These are phyloP conservation scores for Elaphurus davidianus DNA, from an alignment of 2,113 vertebrate genomes.

Conservation along the genomic window DNA sequence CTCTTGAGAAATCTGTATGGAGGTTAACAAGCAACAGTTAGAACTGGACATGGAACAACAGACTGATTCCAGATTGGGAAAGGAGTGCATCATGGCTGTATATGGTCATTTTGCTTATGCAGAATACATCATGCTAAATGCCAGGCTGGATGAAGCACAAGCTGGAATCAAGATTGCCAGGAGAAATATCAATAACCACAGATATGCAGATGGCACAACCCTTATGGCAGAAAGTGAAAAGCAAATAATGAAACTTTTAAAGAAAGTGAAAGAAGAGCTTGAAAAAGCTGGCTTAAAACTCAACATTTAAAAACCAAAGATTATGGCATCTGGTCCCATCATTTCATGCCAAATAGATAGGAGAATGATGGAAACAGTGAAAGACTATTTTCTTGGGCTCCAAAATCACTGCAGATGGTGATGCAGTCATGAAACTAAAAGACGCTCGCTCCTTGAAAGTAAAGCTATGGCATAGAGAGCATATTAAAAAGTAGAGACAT, in stretches of 20 bases:
- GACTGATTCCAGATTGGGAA: not conserved
- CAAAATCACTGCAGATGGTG: not conserved
- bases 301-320: not conserved
- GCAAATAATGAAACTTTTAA: not conserved
- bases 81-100: not conserved
- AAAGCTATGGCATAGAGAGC: not conserved
- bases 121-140: not conserved
- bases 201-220: not conserved
- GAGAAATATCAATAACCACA: not conserved
- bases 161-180: not conserved
- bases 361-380: not conserved
- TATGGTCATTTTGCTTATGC: not conserved
- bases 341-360: not conserved
- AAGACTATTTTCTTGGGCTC: not conserved
- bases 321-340: not conserved
- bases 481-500: not conserved
- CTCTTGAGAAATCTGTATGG: not conserved
- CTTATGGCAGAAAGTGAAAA: not conserved
- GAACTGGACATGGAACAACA: not conserved
- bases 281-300: not conserved
- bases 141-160: not conserved
- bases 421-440: not conserved
- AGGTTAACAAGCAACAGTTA: not conserved
- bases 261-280: not conserved
- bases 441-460: accelerated